These are phyloP conservation scores for Eupithecia insigniata DNA, from an alignment of 2,888 invertebrate genomes.

Conservation along the genomic window DNA sequence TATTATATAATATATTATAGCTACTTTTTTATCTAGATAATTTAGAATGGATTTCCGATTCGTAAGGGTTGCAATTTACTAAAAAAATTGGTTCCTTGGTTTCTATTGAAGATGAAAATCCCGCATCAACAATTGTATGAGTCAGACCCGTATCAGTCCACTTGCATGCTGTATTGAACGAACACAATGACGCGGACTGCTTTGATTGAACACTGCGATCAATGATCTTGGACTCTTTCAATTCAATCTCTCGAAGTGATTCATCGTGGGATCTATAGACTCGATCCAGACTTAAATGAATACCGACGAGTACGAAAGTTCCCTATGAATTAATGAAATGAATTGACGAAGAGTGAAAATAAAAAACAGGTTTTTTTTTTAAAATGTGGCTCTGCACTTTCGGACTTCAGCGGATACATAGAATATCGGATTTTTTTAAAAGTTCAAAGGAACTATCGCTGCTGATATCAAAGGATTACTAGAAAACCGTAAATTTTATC, in stretches of 20 bases:
- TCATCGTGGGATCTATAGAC: slow-evolving; percentile 17
- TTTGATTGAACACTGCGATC: slow-evolving; percentile 25
- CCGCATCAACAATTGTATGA: slow-evolving; percentile 4
- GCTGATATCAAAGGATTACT: neutral
- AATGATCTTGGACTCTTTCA: slow-evolving; percentile 31
- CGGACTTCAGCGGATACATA: neutral
- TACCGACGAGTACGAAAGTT: neutral
- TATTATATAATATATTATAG: neutral
- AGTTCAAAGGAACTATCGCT: neutral
- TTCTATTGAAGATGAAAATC: neutral
- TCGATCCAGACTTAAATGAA: neutral
- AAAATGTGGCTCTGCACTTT: neutral
- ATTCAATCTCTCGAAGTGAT: slow-evolving; percentile 25
- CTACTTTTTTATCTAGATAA: neutral
- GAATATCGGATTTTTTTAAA: neutral
- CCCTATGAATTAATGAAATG: neutral
- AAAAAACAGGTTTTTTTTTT: neutral
- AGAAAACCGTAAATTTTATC: neutral
- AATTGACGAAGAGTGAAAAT: neutral
- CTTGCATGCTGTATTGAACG: slow-evolving; percentile 23
- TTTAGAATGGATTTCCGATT: neutral
- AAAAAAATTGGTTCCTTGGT: neutral
- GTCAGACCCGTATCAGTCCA: slow-evolving; percentile 27
- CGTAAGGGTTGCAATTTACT: neutral
- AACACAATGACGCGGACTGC: slow-evolving; percentile 25